phyloP scores from a whole-genome alignment of 2,797 vertebrate species.

The Sus cebifrons region DNA sequence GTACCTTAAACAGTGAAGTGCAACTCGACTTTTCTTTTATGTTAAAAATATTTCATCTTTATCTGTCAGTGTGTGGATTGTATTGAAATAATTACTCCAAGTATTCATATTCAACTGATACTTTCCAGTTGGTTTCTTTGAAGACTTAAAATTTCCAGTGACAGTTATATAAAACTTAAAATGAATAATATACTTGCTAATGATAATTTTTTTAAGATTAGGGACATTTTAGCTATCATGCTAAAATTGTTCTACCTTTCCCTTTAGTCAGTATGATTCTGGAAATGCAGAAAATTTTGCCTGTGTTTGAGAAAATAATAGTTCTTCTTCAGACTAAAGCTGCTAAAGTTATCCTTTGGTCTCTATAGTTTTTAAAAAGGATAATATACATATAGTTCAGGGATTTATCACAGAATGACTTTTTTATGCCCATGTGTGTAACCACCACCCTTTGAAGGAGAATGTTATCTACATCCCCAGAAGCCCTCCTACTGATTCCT shows the following conservation, averaged over 20 bases:
- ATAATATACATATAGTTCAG: background rate
- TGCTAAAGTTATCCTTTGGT: background rate
- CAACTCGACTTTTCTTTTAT: constrained; percentile 40
- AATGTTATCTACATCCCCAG: background rate
- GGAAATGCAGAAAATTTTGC: background rate
- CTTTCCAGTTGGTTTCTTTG: background rate
- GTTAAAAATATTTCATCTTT: constrained; percentile 12
- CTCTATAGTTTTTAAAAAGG: background rate
- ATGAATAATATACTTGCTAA: background rate
- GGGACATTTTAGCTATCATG: constrained; percentile 13
- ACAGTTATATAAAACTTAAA: constrained; percentile 39
- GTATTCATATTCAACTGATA: constrained; percentile 12
- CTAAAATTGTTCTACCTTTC: background rate
- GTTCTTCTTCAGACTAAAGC: background rate
- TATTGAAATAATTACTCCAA: background rate
- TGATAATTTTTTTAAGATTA: constrained; percentile 40
- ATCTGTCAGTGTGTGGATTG: constrained; percentile 18
- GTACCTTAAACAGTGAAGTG: background rate
- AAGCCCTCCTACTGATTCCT: background rate
- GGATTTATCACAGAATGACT: background rate
- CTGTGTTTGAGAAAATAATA: constrained; percentile 34
- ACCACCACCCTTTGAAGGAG: background rate
- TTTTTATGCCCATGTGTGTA: background rate
- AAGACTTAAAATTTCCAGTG: constrained; percentile 14
- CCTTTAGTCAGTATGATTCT: background rate